A percentile compares a stretch with the other conserved stretches of the same genome.
Evolutionary conservation across 2,797 vertebrate species (phyloP).

Genomic region (Hapalemur alaotrensis): DNA sequence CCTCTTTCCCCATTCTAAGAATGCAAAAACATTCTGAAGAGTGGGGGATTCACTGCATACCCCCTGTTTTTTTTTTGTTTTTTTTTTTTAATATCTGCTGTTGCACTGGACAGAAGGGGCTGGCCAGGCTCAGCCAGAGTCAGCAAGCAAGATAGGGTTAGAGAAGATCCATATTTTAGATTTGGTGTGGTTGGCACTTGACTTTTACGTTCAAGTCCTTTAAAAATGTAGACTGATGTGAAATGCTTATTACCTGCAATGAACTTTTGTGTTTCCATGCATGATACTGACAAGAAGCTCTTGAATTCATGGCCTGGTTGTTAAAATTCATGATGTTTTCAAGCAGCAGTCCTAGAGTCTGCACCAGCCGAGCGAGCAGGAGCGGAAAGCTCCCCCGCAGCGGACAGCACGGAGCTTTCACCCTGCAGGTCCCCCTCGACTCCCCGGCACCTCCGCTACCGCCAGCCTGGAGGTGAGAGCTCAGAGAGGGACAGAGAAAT

Average conservation of each 20-base stretch:
- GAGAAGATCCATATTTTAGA: not conserved
- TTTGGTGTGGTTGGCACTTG: not conserved
- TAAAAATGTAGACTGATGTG: not conserved
- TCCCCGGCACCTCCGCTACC: slow-evolving; percentile 95
- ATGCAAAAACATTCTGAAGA: not conserved
- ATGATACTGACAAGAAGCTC: not conserved
- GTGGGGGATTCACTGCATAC: no score
- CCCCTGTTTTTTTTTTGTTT: not conserved
- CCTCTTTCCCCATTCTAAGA: not conserved
- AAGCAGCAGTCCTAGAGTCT: slow-evolving; percentile 92
- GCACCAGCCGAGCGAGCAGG: slow-evolving; percentile 91
- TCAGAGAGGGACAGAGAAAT: not conserved
- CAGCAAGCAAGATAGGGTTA: not conserved
- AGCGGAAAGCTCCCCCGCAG: slow-evolving; percentile 88
- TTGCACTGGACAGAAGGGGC: not conserved
- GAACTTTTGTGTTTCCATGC: not conserved
- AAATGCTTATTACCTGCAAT: not conserved
- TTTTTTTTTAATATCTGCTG: not conserved
- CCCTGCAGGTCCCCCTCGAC: slow-evolving; percentile 95
- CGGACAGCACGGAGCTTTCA: slow-evolving; percentile 91
- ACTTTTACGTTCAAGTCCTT: not conserved
- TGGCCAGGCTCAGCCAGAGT: not conserved
- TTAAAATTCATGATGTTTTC: slow-evolving; percentile 69
- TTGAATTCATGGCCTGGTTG: not conserved
- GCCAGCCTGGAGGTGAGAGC: slow-evolving; percentile 92